Base-by-base conservation (phyloP, 2,888 invertebrate genomes). In the Nymphalis c-album region DNA sequence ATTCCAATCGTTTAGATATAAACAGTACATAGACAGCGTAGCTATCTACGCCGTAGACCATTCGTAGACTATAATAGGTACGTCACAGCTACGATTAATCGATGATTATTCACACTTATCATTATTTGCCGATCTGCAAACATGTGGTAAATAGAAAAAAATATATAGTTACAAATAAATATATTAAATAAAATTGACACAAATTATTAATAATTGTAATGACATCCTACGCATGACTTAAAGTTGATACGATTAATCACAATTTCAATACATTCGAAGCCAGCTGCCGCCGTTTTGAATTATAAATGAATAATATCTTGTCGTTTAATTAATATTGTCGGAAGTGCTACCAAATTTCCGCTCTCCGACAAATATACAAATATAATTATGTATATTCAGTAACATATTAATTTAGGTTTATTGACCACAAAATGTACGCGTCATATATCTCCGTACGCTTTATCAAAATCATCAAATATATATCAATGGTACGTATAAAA, bases 281-380 rank as follows among this genome's bases (percentile, higher is more conserved):
- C 26, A 60, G 61, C 63, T 63, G 68, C 60, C 55, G 22, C n/a
- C 18, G 45, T 40, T 61, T 31, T 45, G 60, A 60, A 57, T 58
- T 61, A 61, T 63, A 64, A 68, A 31, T 26, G 53, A 26, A 64
- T 67, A 64, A 69, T 69, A 63, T 66, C 66, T 63, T 67, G 67
- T 64, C 64, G 58, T 67, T 64, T 70, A 70, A 70, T 70, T 70
- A 70, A 70, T 61, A 35, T 47, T 64, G 46, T 46, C 35, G n/a
- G 50, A 50, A 61, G 63, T 50, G 63, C 62, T 40, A 31, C 55
- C 59, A 53, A 69, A 69, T 66, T 66, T 66, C 65, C 69, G 65
- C 60, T 55, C 50, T n/a, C 17, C 58, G 61, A 67, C 61, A 59
- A 53, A 64, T 53, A 67, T 10, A 57, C 40, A 45, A 40, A 64